phyloP scores from a whole-genome alignment of 2,113 vertebrate species.

The Oncorhynchus kisutch region DNA sequence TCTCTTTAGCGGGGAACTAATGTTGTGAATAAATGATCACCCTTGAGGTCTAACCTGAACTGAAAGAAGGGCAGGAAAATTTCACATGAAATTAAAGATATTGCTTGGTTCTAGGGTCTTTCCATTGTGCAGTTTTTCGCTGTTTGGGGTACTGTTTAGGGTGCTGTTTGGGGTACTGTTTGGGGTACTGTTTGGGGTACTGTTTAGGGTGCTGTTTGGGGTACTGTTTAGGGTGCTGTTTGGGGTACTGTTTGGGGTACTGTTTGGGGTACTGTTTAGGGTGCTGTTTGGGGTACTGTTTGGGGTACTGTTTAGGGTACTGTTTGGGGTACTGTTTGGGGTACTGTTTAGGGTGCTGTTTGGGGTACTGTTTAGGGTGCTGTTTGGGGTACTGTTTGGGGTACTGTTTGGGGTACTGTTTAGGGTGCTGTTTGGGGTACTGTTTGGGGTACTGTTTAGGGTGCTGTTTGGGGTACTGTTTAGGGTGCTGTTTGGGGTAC shows the following conservation, averaged over 20 bases:
- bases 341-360: no score
- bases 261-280: no score
- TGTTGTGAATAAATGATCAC: conserved; percentile 51
- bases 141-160: not conserved
- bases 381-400: no score
- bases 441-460: no score
- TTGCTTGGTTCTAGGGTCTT: conserved; percentile 8
- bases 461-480: no score
- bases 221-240: not conserved
- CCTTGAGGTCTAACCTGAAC: conserved; percentile 53
- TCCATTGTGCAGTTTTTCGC: not conserved
- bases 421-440: no score
- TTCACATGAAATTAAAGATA: conserved; percentile 41
- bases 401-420: not conserved
- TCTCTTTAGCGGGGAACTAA: conserved; percentile 31
- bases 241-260: no score
- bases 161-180: no score
- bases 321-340: no score
- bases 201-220: no score
- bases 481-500: not conserved
- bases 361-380: no score
- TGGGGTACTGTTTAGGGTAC: not conserved
- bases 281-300: not conserved
- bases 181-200: no score
- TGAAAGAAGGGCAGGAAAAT: conserved; percentile 41